These are phyloP conservation scores for Epicauta chinensis DNA, from an alignment of 1,140 invertebrate genomes.

Conservation along the genomic window DNA sequence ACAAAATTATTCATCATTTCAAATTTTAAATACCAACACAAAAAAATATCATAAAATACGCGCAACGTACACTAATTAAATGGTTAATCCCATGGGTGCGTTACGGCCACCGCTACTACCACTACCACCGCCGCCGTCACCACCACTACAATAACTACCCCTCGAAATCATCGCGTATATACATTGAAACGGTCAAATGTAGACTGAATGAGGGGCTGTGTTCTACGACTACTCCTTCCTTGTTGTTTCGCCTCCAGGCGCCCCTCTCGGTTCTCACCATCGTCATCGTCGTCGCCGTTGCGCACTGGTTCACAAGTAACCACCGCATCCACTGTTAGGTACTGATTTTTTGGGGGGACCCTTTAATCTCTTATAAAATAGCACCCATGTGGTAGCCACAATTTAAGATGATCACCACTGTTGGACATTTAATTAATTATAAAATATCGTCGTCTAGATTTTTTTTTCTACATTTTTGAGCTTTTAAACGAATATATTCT, in stretches of 20 bases:
- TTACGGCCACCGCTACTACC: neutral
- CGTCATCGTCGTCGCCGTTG: slow-evolving; percentile 30
- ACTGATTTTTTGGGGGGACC: slow-evolving; percentile 38
- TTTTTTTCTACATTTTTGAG: no score
- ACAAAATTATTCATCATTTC: no score
- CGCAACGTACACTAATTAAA: slow-evolving; percentile 8
- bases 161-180: slow-evolving; percentile 23
- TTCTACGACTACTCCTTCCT: slow-evolving; percentile 16
- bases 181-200: slow-evolving; percentile 1
- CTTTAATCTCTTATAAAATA: slow-evolving; percentile 30
- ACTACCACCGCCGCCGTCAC: slow-evolving; percentile 2
- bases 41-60: neutral
- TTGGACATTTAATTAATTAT: no score
- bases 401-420: no score
- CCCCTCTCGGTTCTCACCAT: slow-evolving; percentile 19
- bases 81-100: slow-evolving; percentile 9
- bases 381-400: slow-evolving; percentile 8
- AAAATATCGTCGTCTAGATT: no score
- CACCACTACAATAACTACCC: slow-evolving; percentile 4
- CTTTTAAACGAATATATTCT: no score
- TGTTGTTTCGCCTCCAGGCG: slow-evolving; percentile 18
- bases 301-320: slow-evolving; percentile 41
- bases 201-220: slow-evolving; percentile 23
- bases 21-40: no score
- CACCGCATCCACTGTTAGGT: slow-evolving; percentile 37